Evolutionary conservation across 2,797 vertebrate species (phyloP), one percentile per base, ranked within the genome.

Genomic region (Characodon lateralis): DNA sequence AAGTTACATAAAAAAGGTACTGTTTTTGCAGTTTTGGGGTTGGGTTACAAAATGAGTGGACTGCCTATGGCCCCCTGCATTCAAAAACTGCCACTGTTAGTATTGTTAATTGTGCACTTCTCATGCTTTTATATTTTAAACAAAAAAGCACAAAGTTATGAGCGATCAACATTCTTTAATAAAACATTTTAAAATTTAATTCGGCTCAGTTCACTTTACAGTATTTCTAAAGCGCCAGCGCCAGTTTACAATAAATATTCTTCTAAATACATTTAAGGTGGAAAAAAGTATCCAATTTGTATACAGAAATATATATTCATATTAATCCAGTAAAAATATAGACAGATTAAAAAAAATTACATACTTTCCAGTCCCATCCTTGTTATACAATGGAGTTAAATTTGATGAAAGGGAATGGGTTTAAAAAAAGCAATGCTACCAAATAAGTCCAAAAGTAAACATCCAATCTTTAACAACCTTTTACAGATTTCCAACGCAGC

Each of bases 401-500:
- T 55, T 41, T 43, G 39, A n/a, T 41, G 65, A 46, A 69, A 68
- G 41, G 3, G 43, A 68, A n/a, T 43, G 13, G n/a, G 66, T 14
- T n/a, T 69, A 1, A 26, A 46, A 43, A n/a, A 46, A 43, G 6
- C 39, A 68, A 28, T 46, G 12, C 10, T 14, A 7, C 5, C 3
- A 73, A 56, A 55, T n/a, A 6, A 41, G 7, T 58, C 24, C 46
- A 72, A 53, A 6, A 72, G 16, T 53, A 1, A 35, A 70, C 18
- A 22, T 14, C 59, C 43, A 14, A 28, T 31, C n/a, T 61, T 68
- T 59, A 39, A 72, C 73, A 9, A 20, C 50, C 72, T 74, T 35
- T n/a, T 28, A 22, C 93, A 97, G 97, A 94, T 98, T 72, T 97
- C 97, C n/a, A 97, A 97, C 91, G 97, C 97, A 6, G 96, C 96